phyloP scores from a whole-genome alignment of 2,888 invertebrate species.

The Ctena decussata region DNA sequence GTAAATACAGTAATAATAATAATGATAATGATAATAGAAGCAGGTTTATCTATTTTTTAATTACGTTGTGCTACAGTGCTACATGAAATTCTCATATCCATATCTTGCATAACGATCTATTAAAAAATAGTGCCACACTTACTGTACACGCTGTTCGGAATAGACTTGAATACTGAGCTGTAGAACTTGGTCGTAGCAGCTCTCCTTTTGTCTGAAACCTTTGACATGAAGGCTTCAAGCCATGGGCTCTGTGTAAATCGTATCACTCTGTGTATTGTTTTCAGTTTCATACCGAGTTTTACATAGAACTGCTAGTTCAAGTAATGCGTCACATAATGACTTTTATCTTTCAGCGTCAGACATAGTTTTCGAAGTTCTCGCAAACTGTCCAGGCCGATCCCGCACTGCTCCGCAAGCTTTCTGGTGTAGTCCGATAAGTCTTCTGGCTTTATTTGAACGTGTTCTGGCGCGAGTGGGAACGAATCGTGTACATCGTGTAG shows the following conservation, averaged over 20 bases:
- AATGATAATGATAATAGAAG: no score
- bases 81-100: no score
- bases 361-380: neutral
- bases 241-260: neutral
- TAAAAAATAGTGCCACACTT: no score
- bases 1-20: no score
- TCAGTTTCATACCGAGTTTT: neutral
- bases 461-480: constrained; percentile 8
- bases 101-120: no score
- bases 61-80: no score
- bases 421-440: constrained; percentile 21
- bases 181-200: neutral
- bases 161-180: neutral
- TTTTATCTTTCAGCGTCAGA: constrained; percentile 15
- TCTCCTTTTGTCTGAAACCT: neutral
- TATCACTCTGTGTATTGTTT: neutral
- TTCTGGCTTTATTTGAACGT: neutral
- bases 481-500: constrained; percentile 1
- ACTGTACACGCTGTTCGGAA: neutral
- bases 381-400: neutral
- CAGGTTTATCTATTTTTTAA: no score
- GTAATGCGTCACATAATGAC: neutral
- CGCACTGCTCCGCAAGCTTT: neutral
- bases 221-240: neutral
- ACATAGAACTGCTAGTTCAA: neutral